These are phyloP conservation scores for Rhagium mordax DNA, from an alignment of 2,888 invertebrate genomes.

Conservation along the genomic window DNA sequence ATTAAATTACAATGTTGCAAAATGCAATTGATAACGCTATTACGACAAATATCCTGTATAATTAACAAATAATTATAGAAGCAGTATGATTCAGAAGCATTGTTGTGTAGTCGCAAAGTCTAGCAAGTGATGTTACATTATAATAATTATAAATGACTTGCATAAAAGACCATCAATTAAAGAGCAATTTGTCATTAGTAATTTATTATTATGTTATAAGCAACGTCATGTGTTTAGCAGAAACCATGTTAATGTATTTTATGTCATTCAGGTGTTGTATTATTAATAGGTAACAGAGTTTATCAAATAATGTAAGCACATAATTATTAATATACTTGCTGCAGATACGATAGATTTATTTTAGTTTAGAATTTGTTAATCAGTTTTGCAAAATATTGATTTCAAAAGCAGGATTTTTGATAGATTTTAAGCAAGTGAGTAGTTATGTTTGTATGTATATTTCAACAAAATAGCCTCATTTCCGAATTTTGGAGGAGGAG, in stretches of 20 bases:
- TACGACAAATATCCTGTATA: not conserved
- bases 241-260: conserved; percentile 12
- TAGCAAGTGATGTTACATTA: conserved; percentile 34
- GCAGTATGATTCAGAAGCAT: not conserved
- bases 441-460: no score
- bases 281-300: conserved; percentile 3
- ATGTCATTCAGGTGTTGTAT: conserved; percentile 29
- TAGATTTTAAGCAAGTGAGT: no score
- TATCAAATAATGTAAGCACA: conserved; percentile 14
- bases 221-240: conserved; percentile 26
- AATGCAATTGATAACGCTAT: no score
- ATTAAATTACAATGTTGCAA: not conserved
- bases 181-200: conserved; percentile 37
- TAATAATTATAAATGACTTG: conserved; percentile 38
- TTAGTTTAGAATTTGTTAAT: no score
- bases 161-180: conserved; percentile 40
- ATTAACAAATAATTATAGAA: no score
- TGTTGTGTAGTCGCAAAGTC: conserved; percentile 32
- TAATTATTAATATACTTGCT: no score
- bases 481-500: no score
- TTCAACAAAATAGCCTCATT: no score
- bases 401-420: no score
- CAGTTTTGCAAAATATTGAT: no score
- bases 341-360: not conserved
- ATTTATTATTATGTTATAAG: conserved; percentile 32